A percentile compares a stretch with the other conserved stretches of the same genome.
Conservation (phyloP, 2,797 vertebrate species). For the Anguilla obscura region DNA sequence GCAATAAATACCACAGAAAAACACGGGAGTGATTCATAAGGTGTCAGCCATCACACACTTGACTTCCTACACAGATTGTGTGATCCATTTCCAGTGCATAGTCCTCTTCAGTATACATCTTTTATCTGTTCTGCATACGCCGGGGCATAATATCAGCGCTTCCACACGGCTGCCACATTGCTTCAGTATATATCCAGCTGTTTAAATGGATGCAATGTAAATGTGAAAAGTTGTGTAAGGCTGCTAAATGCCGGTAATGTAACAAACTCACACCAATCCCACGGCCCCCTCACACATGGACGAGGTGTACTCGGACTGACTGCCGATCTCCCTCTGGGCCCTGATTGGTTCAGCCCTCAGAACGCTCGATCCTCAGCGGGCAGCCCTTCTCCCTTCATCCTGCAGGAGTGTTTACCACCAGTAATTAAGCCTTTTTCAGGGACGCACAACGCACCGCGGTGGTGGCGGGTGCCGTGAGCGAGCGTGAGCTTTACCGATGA, state of each 20-base stretch:
- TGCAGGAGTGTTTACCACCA: background rate
- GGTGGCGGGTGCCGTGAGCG: background rate
- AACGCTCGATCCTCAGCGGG: background rate
- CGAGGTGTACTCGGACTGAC: too few relatives aligned
- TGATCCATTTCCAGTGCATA: background rate
- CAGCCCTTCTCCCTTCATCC: background rate
- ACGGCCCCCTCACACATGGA: too few relatives aligned
- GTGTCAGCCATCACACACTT: background rate
- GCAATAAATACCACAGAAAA: background rate
- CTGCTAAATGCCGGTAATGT: too few relatives aligned
- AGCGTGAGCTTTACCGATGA: conserved; percentile 38
- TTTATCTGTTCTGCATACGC: background rate
- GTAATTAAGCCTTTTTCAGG: too few relatives aligned
- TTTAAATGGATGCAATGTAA: too few relatives aligned
- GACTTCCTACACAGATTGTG: background rate
- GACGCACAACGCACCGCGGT: too few relatives aligned
- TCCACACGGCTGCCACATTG: too few relatives aligned
- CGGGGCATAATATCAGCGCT: background rate
- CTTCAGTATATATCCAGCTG: too few relatives aligned
- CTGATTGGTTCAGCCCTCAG: background rate
- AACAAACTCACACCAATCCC: too few relatives aligned
- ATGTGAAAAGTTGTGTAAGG: too few relatives aligned
- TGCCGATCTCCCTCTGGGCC: background rate
- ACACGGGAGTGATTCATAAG: background rate
- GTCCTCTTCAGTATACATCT: background rate